Evolutionary conservation across 2,888 invertebrate genomes (phyloP).

Genomic region (Ophion costatus): DNA sequence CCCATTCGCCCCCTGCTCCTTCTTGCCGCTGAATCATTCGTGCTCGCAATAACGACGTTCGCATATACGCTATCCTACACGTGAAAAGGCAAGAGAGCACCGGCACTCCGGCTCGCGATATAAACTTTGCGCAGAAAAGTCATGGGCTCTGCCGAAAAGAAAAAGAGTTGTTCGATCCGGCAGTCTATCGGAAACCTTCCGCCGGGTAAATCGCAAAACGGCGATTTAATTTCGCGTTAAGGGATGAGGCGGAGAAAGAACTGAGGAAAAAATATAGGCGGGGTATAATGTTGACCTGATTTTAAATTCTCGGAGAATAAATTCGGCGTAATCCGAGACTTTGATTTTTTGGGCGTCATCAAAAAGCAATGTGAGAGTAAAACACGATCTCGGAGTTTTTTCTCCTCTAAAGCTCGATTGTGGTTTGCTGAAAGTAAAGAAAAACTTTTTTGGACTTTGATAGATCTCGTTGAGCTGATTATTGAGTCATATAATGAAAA

Average conservation of each 20-base stretch:
- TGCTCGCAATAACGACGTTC: conserved; percentile 69
- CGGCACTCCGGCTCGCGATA: conserved; percentile 41
- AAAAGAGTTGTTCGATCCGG: conserved; percentile 48
- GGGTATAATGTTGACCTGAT: conserved; percentile 52
- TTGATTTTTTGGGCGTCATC: neutral
- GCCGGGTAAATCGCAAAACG: conserved; percentile 43
- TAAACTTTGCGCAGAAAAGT: conserved; percentile 20
- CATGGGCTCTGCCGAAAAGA: conserved; percentile 50
- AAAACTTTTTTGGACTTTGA: too few relatives aligned
- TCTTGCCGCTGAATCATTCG: conserved; percentile 70
- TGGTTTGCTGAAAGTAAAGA: too few relatives aligned
- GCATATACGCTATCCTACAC: conserved; percentile 47
- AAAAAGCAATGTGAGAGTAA: too few relatives aligned
- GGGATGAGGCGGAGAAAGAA: conserved; percentile 38
- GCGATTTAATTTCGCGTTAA: conserved; percentile 65
- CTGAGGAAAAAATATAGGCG: conserved; percentile 41
- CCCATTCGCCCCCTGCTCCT: conserved; percentile 42
- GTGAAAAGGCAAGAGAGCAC: conserved; percentile 45
- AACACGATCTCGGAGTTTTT: too few relatives aligned
- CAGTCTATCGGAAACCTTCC: conserved; percentile 48
- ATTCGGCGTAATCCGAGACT: conserved; percentile 26
- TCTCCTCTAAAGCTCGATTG: too few relatives aligned
- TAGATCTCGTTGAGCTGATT: too few relatives aligned
- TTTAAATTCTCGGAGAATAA: conserved; percentile 45
- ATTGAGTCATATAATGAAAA: neutral